Conservation (phyloP, 2,113 vertebrate species). For the Eubucco bourcierii region DNA sequence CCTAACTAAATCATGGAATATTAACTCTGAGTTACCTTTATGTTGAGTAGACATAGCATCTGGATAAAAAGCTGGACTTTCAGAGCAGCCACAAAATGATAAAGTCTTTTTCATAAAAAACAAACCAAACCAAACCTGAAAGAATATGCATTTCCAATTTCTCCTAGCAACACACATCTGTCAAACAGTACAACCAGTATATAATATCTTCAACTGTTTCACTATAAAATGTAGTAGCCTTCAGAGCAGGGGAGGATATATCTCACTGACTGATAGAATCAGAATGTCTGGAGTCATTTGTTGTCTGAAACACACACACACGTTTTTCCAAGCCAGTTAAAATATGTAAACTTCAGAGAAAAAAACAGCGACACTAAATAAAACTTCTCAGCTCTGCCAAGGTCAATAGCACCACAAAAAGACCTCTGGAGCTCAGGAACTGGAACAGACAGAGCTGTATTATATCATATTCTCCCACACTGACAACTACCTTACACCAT, state of each 20-base stretch:
- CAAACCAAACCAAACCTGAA: not conserved
- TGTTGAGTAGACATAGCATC: fast-evolving
- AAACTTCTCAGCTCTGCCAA: constrained; percentile 43
- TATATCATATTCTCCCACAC: constrained; percentile 39
- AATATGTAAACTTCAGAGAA: constrained; percentile 62
- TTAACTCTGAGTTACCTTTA: not conserved
- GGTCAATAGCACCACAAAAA: constrained; percentile 31
- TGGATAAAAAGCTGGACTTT: not conserved
- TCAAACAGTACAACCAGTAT: not conserved
- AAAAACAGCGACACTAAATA: constrained; percentile 50
- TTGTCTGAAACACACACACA: constrained; percentile 34
- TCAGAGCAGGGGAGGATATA: not conserved
- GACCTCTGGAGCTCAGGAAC: not conserved
- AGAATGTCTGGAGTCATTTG: constrained; percentile 46
- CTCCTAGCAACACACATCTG: not conserved
- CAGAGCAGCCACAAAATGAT: not conserved
- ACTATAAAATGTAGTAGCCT: constrained; percentile 4
- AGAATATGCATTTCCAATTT: not conserved
- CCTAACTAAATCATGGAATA: not conserved
- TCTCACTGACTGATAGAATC: constrained; percentile 45
- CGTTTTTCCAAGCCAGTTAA: not conserved
- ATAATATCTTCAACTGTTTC: not conserved
- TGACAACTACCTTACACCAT: constrained; percentile 12
- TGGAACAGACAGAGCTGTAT: not conserved
- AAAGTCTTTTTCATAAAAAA: not conserved